These are phyloP conservation scores for Philopedon plagiatum DNA, from an alignment of 2,888 invertebrate species.

Conservation along the genomic window DNA sequence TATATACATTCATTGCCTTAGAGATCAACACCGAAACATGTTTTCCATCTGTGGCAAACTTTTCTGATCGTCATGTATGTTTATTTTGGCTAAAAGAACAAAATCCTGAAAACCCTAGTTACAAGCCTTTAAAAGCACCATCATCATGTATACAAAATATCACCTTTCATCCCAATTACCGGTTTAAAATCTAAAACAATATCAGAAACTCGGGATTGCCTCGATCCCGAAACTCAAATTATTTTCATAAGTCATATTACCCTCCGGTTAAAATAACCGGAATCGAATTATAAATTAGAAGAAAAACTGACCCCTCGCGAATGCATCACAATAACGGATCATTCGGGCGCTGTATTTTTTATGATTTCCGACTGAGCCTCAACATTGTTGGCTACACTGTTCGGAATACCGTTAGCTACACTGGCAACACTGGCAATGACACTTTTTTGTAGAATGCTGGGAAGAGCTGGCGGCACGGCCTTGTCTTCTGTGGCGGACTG, in stretches of 20 bases:
- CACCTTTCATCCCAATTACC: constrained; percentile 16
- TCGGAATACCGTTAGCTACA: constrained; percentile 44
- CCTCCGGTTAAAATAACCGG: constrained; percentile 5
- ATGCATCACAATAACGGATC: constrained; percentile 62
- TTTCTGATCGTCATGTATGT: too few species aligned
- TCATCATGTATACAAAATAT: constrained; percentile 14
- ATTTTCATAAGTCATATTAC: not conserved
- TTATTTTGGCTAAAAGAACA: too few species aligned
- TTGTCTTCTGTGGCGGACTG: constrained; percentile 44
- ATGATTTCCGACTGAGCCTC: constrained; percentile 57
- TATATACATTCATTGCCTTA: too few species aligned
- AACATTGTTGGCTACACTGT: constrained; percentile 35
- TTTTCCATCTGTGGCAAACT: too few species aligned
- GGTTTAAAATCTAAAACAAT: not conserved
- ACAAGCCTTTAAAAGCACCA: constrained; percentile 20
- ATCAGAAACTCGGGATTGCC: not conserved
- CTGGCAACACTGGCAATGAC: constrained; percentile 55
- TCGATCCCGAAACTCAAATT: not conserved
- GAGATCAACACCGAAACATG: too few species aligned
- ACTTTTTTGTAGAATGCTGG: constrained; percentile 50
- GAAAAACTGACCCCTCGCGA: constrained; percentile 48
- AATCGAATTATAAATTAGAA: constrained; percentile 16
- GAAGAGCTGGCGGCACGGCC: constrained; percentile 17
- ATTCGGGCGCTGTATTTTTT: constrained; percentile 61
- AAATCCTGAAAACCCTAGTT: too few species aligned